Base-by-base conservation (phyloP, 2,797 vertebrate genomes). In the Sebastes vulpes region DNA sequence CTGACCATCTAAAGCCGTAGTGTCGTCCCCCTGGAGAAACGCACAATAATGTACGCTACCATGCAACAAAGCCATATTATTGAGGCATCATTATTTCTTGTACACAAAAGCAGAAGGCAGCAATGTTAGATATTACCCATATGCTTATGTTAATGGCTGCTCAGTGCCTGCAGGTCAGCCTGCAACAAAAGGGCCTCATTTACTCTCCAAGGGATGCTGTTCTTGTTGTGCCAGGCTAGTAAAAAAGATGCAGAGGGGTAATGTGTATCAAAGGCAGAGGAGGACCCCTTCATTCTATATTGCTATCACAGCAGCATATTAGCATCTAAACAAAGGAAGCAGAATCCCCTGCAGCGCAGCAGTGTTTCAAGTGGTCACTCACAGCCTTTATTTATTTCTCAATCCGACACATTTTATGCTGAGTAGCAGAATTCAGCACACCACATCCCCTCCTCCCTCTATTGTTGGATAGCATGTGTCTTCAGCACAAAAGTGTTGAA, bases 281-380 rank as follows among this genome's bases (percentile, higher is more conserved):
- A 93, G 92, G 94, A 95, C 93, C 92, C 90, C 88, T 92, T 92
- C 86, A 75, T 89, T 89, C 88, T 75, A 90, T 94, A 92, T 90
- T 94, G 93, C 94, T 91, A 95, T 94, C 93, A 93, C 95, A 95
- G 94, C 92, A 94, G 83, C 89, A 87, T 93, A 95, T 95, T 96
- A 95, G 94, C 94, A 96, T 95, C 91, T 93, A 95, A 95, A 96
- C 95, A 96, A 96, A 96, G 92, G 93, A 90, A 84, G 89, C 84
- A 92, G 89, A 91, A 92, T 90, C 92, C 94, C 95, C 95, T 79
- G 86, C 93, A 94, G 95, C 92, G 72, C 86, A 65, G 80, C 77
- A 73, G 32, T 53, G 89, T 95, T 93, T 94, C 94, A 95, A 92
- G 90, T 92, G 95, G 95, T 96, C 95, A 95, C 92, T 95, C 88